Evolutionary conservation across 2,113 vertebrate species (phyloP).

Genomic region (Noctilio leporinus): DNA sequence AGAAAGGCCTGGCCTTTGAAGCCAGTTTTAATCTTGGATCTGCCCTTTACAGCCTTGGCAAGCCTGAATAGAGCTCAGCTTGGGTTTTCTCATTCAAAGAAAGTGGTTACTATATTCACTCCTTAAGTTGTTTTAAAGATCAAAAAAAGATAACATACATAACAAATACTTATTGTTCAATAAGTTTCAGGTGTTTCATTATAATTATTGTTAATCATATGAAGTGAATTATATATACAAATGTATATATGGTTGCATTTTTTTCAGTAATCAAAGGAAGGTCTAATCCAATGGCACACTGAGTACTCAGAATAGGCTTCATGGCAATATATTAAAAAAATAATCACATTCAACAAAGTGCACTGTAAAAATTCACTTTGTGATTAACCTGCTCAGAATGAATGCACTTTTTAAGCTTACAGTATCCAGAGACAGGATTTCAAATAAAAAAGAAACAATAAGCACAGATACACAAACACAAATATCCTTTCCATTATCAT

Average conservation of each 20-base stretch:
- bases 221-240: neutral
- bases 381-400: neutral
- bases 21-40: neutral
- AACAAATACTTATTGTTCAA: neutral
- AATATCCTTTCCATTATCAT: neutral
- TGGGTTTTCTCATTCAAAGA: neutral
- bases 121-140: neutral
- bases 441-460: conserved; percentile 7
- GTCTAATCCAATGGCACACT: neutral
- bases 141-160: conserved; percentile 9
- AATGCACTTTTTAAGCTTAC: neutral
- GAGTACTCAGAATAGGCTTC: neutral
- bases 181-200: neutral
- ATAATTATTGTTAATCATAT: neutral
- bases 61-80: neutral
- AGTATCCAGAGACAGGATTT: neutral
- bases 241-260: neutral
- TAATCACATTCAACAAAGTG: neutral
- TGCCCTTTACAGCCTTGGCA: neutral
- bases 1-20: neutral
- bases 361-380: neutral
- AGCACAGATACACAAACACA: neutral
- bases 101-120: neutral
- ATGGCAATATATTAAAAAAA: neutral
- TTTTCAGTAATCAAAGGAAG: neutral